phyloP scores from a whole-genome alignment of 2,888 invertebrate genomes.

The Aquatica leii region DNA sequence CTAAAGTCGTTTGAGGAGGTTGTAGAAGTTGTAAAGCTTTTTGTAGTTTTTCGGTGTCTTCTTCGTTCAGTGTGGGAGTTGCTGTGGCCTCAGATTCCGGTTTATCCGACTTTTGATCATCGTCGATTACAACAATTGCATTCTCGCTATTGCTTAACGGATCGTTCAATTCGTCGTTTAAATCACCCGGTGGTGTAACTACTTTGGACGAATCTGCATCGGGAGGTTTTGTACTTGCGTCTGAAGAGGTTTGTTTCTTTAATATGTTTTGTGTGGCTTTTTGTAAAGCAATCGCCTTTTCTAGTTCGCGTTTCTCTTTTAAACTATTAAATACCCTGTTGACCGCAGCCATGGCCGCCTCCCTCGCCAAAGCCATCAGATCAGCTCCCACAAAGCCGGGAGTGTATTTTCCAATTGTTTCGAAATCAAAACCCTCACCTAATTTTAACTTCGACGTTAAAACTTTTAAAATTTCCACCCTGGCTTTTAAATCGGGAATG shows the following conservation, averaged over 20 bases:
- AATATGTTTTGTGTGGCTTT: constrained; percentile 37
- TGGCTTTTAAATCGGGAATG: constrained; percentile 86
- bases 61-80: constrained; percentile 5
- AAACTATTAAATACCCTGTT: constrained; percentile 63
- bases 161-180: constrained; percentile 44
- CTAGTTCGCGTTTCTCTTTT: constrained; percentile 49
- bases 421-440: constrained; percentile 74
- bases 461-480: constrained; percentile 79
- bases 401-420: constrained; percentile 80
- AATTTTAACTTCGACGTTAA: constrained; percentile 77
- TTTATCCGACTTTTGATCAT: constrained; percentile 45
- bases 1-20: constrained; percentile 53
- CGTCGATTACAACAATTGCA: constrained; percentile 43
- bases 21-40: constrained; percentile 25
- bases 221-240: constrained; percentile 10
- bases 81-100: constrained; percentile 11
- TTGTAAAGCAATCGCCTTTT: constrained; percentile 41
- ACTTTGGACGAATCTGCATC: constrained; percentile 21
- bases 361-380: constrained; percentile 83
- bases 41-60: constrained; percentile 28
- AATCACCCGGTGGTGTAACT: constrained; percentile 15
- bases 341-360: constrained; percentile 89
- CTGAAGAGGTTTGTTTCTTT: constrained; percentile 26
- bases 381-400: constrained; percentile 98
- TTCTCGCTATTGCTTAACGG: constrained; percentile 61